Conservation (phyloP, 2,797 vertebrate species). For the Phalloptychus januarius region DNA sequence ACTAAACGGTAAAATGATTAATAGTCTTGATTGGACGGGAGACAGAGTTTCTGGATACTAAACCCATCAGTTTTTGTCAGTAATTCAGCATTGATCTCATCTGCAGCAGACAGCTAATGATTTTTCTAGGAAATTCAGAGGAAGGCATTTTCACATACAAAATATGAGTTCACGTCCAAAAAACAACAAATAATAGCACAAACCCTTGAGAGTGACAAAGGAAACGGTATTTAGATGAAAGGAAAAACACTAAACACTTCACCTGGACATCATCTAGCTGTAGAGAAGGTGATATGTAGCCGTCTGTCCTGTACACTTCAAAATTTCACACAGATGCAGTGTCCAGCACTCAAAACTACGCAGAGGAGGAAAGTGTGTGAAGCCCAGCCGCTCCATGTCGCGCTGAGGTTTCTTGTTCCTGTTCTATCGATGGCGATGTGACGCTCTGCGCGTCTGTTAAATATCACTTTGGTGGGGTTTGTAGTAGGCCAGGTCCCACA, state of each 20-base stretch:
- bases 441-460: slow-evolving; percentile 53
- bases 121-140: slow-evolving; percentile 13
- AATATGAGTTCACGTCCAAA: slow-evolving; percentile 23
- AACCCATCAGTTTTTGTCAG: slow-evolving; percentile 4
- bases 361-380: slow-evolving; percentile 48
- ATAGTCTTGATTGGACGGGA: slow-evolving; percentile 10
- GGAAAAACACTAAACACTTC: slow-evolving; percentile 47
- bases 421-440: slow-evolving; percentile 42
- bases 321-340: slow-evolving; percentile 44
- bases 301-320: slow-evolving; percentile 44
- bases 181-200: slow-evolving; percentile 25
- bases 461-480: slow-evolving; percentile 24
- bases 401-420: slow-evolving; percentile 50
- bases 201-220: slow-evolving; percentile 31
- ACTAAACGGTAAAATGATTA: slow-evolving; percentile 25
- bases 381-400: slow-evolving; percentile 41
- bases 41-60: slow-evolving; percentile 1
- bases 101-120: slow-evolving; percentile 13
- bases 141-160: slow-evolving; percentile 27
- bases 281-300: slow-evolving; percentile 35
- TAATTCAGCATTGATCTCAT: slow-evolving; percentile 32
- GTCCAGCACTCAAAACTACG: slow-evolving; percentile 37
- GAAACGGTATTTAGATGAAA: slow-evolving; percentile 9
- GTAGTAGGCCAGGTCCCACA: slow-evolving; percentile 39
- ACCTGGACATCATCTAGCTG: slow-evolving; percentile 35